phyloP scores from a whole-genome alignment of 2,113 vertebrate genomes.

The Oreotragus oreotragus region DNA sequence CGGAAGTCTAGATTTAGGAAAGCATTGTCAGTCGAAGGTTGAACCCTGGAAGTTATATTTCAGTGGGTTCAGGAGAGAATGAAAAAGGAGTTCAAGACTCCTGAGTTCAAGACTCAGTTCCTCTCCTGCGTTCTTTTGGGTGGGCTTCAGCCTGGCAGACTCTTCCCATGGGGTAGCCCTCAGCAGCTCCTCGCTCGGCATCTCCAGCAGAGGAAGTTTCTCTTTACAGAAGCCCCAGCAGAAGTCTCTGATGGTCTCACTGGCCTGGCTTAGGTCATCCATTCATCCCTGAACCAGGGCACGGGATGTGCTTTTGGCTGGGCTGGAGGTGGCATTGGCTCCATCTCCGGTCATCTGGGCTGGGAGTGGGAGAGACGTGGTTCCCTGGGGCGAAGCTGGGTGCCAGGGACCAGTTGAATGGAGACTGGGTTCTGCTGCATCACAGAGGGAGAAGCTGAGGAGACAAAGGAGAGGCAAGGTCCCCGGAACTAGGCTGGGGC shows the following conservation, averaged over 20 bases:
- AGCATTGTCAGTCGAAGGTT: background rate
- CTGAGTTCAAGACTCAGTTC: background rate
- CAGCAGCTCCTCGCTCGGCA: background rate
- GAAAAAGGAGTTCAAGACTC: background rate
- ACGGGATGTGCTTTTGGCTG: background rate
- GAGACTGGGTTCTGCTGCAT: background rate
- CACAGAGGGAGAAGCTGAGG: background rate
- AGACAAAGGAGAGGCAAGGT: background rate
- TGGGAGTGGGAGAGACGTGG: background rate
- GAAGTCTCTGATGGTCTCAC: background rate
- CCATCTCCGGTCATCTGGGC: background rate
- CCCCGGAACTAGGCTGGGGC: accelerated
- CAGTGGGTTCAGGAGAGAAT: background rate
- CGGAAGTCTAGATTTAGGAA: background rate
- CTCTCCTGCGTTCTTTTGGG: background rate
- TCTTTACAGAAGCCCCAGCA: background rate
- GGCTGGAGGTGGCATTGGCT: background rate
- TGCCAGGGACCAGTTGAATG: background rate
- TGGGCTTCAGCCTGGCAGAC: background rate
- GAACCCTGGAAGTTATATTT: background rate
- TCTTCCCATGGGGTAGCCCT: no score
- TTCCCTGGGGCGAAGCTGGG: background rate
- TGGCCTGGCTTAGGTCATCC: background rate
- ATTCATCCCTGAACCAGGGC: background rate
- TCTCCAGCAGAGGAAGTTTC: background rate